Conservation (phyloP, 2,113 vertebrate species). For the Microtus ochrogaster region DNA sequence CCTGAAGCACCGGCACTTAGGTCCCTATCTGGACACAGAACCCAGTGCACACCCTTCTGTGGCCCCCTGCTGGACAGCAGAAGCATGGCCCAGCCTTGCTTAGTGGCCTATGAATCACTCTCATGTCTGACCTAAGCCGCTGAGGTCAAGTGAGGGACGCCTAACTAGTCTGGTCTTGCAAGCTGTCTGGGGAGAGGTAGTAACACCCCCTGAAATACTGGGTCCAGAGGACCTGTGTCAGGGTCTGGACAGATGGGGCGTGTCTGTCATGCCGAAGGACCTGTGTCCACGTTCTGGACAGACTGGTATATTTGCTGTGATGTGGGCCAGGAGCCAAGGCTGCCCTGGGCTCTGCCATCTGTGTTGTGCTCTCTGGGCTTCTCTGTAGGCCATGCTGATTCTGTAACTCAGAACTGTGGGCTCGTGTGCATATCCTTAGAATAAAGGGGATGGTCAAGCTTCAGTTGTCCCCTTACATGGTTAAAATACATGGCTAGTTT, state of each 20-base stretch:
- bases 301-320: not conserved
- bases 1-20: not conserved
- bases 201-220: not conserved
- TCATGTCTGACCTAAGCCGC: not conserved
- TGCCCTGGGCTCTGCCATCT: not conserved
- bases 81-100: not conserved
- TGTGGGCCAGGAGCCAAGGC: not conserved
- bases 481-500: not conserved
- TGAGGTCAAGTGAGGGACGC: not conserved
- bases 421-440: not conserved
- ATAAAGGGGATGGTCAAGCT: not conserved
- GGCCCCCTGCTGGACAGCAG: not conserved
- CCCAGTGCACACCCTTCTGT: not conserved
- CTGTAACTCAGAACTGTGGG: not conserved
- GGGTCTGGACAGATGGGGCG: not conserved
- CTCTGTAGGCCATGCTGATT: not conserved
- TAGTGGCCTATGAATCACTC: not conserved
- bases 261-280: not conserved
- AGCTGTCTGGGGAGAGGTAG: not conserved
- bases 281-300: rapidly evolving
- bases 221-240: not conserved
- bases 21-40: not conserved
- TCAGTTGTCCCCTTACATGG: not conserved
- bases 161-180: not conserved
- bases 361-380: rapidly evolving